Evolutionary conservation across 2,888 invertebrate species (phyloP).

Genomic region (Cylindroiulus punctatus): DNA sequence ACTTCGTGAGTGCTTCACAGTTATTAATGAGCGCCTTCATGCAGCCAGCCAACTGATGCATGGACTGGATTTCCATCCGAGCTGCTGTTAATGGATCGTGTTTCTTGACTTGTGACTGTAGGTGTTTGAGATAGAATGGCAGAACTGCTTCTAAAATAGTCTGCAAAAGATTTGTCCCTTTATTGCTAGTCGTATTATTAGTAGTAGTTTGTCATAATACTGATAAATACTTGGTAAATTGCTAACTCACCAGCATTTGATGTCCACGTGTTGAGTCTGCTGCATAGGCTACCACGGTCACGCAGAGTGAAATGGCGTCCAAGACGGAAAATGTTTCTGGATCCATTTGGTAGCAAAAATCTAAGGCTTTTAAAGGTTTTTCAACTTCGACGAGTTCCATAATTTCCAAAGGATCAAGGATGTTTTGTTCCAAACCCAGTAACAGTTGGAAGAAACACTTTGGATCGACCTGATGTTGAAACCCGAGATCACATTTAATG

Average conservation of each 20-base stretch:
- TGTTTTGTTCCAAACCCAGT: constrained; percentile 85
- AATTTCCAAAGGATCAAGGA: constrained; percentile 92
- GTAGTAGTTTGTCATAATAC: not conserved
- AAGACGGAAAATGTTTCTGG: constrained; percentile 95
- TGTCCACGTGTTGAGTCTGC: constrained; percentile 82
- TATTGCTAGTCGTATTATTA: constrained; percentile 3
- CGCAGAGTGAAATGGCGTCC: constrained; percentile 97
- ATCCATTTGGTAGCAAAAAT: constrained; percentile 99
- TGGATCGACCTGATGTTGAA: constrained; percentile 78
- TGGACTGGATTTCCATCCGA: constrained; percentile 91
- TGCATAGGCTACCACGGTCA: constrained; percentile 98
- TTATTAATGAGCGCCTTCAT: constrained; percentile 95
- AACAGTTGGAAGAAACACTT: constrained; percentile 91
- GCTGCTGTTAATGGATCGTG: constrained; percentile 77
- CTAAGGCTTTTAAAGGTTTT: constrained; percentile 88
- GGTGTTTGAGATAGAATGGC: constrained; percentile 93
- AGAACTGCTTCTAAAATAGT: constrained; percentile 95
- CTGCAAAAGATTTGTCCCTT: constrained; percentile 69
- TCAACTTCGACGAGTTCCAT: constrained; percentile 67
- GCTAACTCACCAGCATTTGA: constrained; percentile 74
- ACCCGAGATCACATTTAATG: constrained; percentile 56
- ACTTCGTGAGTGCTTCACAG: constrained; percentile 96
- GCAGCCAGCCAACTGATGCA: constrained; percentile 91
- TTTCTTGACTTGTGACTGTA: constrained; percentile 87
- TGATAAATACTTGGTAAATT: no score